Evolutionary conservation across 2,113 vertebrate species (phyloP).

Genomic region (Jacana jacana): DNA sequence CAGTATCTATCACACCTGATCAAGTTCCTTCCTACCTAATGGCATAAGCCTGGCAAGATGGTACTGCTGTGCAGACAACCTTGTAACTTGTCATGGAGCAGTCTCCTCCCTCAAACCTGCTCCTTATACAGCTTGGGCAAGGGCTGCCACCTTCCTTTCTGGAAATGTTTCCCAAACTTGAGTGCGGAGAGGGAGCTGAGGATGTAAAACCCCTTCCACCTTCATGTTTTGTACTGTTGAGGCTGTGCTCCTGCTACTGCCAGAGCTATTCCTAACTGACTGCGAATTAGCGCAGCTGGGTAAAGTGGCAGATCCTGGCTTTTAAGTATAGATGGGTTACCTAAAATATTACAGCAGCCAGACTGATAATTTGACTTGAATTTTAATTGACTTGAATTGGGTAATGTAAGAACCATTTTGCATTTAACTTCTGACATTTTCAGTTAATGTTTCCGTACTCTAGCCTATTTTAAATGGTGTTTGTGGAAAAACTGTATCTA

Average conservation of each 20-base stretch:
- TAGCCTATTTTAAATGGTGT: neutral
- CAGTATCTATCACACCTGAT: neutral
- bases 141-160: neutral
- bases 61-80: neutral
- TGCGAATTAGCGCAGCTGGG: neutral
- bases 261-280: neutral
- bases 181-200: neutral
- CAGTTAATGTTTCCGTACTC: neutral
- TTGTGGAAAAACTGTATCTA: slow-evolving; percentile 1
- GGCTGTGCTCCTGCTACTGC: neutral
- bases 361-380: neutral
- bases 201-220: neutral
- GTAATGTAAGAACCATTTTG: neutral
- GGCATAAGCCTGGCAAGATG: neutral
- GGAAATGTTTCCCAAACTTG: neutral
- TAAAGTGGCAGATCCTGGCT: neutral
- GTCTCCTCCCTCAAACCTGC: neutral
- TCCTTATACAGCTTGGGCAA: neutral
- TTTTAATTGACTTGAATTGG: too few species aligned
- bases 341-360: neutral
- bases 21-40: neutral
- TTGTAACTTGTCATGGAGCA: rapidly evolving
- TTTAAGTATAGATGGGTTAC: neutral
- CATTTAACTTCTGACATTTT: neutral
- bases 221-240: neutral